Percentiles rank a stretch among this genome's conserved stretches.
These are phyloP conservation scores for Tupiocoris notatus DNA, from an alignment of 2,888 invertebrate genomes.

Conservation along the genomic window DNA sequence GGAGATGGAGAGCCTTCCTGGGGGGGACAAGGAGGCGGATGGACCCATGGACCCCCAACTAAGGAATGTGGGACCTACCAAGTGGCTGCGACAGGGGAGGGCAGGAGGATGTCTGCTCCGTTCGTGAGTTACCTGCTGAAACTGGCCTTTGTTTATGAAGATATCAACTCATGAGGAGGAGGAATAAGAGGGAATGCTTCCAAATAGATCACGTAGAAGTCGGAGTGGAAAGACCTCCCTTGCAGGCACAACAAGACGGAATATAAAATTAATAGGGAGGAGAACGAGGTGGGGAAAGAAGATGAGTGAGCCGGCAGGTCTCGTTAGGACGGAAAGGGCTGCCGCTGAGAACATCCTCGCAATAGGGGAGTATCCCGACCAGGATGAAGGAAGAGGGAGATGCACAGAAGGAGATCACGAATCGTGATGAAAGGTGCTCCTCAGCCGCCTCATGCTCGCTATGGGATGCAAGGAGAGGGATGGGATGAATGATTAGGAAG, in stretches of 20 bases:
- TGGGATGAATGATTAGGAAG: constrained; percentile 38
- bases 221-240: neutral
- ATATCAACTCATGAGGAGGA: constrained; percentile 30
- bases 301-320: neutral
- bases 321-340: neutral
- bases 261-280: constrained; percentile 5
- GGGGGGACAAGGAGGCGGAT: no score
- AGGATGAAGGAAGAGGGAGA: neutral
- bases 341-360: neutral
- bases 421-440: constrained; percentile 36
- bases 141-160: constrained; percentile 42
- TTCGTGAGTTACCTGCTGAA: constrained; percentile 38
- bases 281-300: neutral
- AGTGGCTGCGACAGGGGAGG: neutral
- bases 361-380: neutral
- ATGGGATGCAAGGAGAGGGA: constrained; percentile 9
- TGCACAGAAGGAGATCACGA: constrained; percentile 24
- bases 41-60: no score
- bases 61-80: neutral
- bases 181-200: constrained; percentile 16
- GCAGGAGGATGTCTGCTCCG: neutral
- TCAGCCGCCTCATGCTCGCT: neutral
- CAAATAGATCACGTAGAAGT: constrained; percentile 37
- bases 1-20: neutral
- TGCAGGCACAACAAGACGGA: neutral